Evolutionary conservation across 2,888 invertebrate species (phyloP), one percentile per base, ranked within the genome.

Genomic region (Philopedon plagiatum): DNA sequence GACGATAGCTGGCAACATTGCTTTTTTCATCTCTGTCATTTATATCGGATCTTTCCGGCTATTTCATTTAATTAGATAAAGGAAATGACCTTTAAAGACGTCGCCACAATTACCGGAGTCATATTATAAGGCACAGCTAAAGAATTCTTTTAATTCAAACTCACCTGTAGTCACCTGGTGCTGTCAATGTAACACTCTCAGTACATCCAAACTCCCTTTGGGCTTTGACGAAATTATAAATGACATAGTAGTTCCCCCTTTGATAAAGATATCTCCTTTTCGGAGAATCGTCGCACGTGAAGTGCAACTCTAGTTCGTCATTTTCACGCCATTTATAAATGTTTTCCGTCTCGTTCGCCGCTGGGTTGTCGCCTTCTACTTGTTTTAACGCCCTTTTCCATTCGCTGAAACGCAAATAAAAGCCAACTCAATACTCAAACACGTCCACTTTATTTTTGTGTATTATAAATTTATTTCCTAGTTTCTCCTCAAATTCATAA

Each of bases 191-290:
- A n/a, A 80, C 74, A 63, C 75, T 78, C 58, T 79, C 80, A 4
- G 68, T 34, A 49, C 76, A 78, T 19, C 66, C 57, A 71, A 78
- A 78, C 29, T 70, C 49, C 34, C 41, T 71, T 21, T 76, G 61
- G 0, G 78, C 93, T 26, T 89, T 89, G 76, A 94, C 90, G 82
- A 91, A 94, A 86, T 95, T 95, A 85, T 93, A 92, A 66, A 95
- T 87, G 76, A 94, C 93, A 93, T 94, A 94, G 84, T 91, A 95
- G 7, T 78, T 67, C 5, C 81, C 82, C 2, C 77, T 70, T 56
- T 76, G 76, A 13, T 71, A 60, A 3, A 79, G 29, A 9, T 39
- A 11, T 44, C 34, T 65, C 3, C 39, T 11, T 18, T 44, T 64
- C 19, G 54, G 60, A 5, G 23, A 44, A 56, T 71, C 72, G 18